Conservation (phyloP, 2,113 vertebrate species). For the Coregonus clupeaformis region DNA sequence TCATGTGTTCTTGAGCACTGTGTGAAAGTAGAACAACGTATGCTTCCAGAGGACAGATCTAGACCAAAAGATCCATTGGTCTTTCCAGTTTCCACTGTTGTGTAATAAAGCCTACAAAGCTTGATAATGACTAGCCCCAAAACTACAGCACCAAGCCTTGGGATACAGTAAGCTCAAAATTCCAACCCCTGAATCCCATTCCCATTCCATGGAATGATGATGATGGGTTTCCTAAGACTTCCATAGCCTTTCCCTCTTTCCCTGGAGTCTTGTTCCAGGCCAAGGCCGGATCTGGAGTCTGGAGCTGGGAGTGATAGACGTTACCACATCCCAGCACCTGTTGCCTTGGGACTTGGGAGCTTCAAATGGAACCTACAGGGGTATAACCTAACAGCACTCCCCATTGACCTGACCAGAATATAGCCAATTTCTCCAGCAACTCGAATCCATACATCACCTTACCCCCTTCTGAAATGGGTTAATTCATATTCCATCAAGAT, state of each 20-base stretch:
- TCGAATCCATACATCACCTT: not conserved
- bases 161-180: not conserved
- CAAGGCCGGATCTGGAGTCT: slow-evolving; percentile 9
- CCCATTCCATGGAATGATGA: slow-evolving; percentile 18
- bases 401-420: slow-evolving; percentile 30
- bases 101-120: no score
- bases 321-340: slow-evolving; percentile 67
- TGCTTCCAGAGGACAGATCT: no score
- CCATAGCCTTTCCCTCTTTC: slow-evolving; percentile 1
- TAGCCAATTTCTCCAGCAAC: slow-evolving; percentile 12
- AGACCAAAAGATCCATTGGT: not conserved
- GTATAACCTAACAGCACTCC: not conserved
- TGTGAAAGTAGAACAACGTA: not conserved
- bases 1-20: not conserved
- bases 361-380: not conserved
- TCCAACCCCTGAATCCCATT: slow-evolving; percentile 4
- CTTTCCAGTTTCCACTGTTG: no score
- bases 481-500: slow-evolving; percentile 27
- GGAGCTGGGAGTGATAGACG: slow-evolving; percentile 28
- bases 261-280: not conserved
- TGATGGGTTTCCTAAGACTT: not conserved
- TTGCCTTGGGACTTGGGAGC: slow-evolving; percentile 20
- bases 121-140: not conserved
- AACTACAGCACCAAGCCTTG: not conserved
- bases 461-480: not conserved